Evolutionary conservation across 2,113 vertebrate genomes (phyloP).

Genomic region (Etheostoma cragini): DNA sequence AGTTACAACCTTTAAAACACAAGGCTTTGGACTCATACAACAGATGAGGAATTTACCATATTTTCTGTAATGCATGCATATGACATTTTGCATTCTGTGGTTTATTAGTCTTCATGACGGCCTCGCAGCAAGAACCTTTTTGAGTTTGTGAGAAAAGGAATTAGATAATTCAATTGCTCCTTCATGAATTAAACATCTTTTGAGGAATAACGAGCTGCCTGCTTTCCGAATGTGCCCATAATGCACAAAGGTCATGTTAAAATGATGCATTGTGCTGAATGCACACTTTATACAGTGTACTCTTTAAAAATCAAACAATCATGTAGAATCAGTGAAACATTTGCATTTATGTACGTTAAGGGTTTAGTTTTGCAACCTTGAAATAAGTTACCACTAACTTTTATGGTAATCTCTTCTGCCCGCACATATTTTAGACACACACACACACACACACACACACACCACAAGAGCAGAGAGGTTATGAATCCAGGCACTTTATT

Average conservation of each 20-base stretch:
- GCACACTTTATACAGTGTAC: background rate
- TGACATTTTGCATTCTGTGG: conserved; percentile 31
- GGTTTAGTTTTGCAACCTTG: conserved; percentile 16
- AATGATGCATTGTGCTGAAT: conserved; percentile 28
- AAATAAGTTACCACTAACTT: background rate
- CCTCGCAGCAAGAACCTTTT: background rate
- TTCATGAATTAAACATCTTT: conserved; percentile 67
- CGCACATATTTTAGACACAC: background rate
- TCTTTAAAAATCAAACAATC: conserved; percentile 26
- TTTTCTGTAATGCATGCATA: conserved; percentile 17
- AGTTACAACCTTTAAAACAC: conserved; percentile 7
- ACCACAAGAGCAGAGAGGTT: conserved; percentile 45
- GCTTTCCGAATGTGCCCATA: conserved; percentile 30
- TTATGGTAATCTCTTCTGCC: conserved; percentile 8
- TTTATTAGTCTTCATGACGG: conserved; percentile 44
- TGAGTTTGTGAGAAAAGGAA: background rate
- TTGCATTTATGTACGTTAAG: conserved; percentile 22
- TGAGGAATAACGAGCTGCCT: conserved; percentile 28
- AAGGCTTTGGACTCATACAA: background rate
- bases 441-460: background rate
- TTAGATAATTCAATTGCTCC: conserved; percentile 33
- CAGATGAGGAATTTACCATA: background rate
- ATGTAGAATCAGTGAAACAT: background rate
- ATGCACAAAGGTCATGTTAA: conserved; percentile 36
- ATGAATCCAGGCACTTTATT: conserved; percentile 48